Evolutionary conservation across 2,113 vertebrate species (phyloP).

Genomic region (Notarius lentiginosus): DNA sequence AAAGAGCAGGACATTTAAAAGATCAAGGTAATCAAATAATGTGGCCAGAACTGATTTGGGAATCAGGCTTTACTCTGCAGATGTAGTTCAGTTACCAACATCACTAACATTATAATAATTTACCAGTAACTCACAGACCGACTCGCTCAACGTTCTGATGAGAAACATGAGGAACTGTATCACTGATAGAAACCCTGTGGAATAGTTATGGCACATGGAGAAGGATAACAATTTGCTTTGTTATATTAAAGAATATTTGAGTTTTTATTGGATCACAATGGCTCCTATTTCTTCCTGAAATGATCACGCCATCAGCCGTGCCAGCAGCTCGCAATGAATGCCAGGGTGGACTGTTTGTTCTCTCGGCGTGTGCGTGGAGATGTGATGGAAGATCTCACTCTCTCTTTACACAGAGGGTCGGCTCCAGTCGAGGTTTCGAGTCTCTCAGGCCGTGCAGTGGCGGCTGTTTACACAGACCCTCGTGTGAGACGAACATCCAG

Average conservation of each 20-base stretch:
- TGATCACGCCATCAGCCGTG: background rate
- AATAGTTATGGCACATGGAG: background rate
- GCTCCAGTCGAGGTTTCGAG: conserved; percentile 2
- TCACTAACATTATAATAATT: background rate
- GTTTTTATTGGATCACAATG: background rate
- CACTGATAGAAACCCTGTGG: background rate
- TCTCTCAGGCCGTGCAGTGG: background rate
- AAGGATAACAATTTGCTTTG: background rate
- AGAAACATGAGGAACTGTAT: background rate
- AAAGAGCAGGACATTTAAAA: background rate
- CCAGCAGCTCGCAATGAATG: background rate
- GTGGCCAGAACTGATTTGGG: background rate
- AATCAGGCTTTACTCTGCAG: background rate
- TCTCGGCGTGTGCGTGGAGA: background rate
- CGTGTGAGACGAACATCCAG: conserved; percentile 6
- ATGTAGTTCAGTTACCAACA: background rate
- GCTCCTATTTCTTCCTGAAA: background rate
- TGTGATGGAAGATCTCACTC: background rate
- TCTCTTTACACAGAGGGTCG: conserved; percentile 12
- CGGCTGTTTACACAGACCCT: conserved; percentile 16
- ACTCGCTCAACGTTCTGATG: background rate
- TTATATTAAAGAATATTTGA: background rate
- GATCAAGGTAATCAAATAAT: background rate
- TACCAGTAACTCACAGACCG: background rate
- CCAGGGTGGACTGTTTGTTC: conserved; percentile 12